Evolutionary conservation across 2,797 vertebrate genomes (phyloP), one percentile per base, ranked within the genome.

Genomic region (Acridotheres tristis): DNA sequence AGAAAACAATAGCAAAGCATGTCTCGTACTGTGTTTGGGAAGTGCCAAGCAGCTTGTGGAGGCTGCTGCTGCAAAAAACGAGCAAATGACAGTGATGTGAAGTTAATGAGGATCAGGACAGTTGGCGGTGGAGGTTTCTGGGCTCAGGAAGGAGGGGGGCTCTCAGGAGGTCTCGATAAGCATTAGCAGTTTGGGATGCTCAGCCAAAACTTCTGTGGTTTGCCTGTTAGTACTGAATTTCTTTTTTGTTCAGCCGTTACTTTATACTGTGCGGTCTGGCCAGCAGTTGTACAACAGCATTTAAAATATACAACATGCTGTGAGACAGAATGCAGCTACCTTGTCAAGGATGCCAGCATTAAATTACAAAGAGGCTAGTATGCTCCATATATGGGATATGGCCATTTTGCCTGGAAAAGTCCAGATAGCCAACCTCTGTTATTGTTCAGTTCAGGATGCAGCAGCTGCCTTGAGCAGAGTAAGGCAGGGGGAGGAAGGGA

Each of bases 241-340:
- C 95, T 95, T 95, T 96, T 95, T 95, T 96, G 91, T 95, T 95
- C 95, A 87, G 86, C 85, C 25, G 40, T 95, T 96, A 96, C 94
- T 96, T 96, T 96, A 97, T 96, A 95, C 93, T 93, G 88, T 96
- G 93, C 36, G 88, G 96, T 96, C 96, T 97, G 93, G 96, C 79
- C 73, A 88, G 93, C 94, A 96, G 96, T 96, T 95, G 95, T 96
- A 96, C 93, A 95, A 96, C 96, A 96, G 91, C 90, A 91, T 96
- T 96, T 95, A 96, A 96, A 96, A 96, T 95, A 96, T 96, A 96
- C 94, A 97, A 90, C 95, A 97, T 96, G 96, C 96, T 96, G 96
- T 82, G 95, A 96, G 91, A 96, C 95, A 97, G 93, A 96, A 96
- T 90, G 94, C 95, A 97, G 95, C 95, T 96, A 96, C 94, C 95